These are phyloP conservation scores for Porites australiensis DNA, from an alignment of 64 coral and sea anemone genomes.

Conservation along the genomic window DNA sequence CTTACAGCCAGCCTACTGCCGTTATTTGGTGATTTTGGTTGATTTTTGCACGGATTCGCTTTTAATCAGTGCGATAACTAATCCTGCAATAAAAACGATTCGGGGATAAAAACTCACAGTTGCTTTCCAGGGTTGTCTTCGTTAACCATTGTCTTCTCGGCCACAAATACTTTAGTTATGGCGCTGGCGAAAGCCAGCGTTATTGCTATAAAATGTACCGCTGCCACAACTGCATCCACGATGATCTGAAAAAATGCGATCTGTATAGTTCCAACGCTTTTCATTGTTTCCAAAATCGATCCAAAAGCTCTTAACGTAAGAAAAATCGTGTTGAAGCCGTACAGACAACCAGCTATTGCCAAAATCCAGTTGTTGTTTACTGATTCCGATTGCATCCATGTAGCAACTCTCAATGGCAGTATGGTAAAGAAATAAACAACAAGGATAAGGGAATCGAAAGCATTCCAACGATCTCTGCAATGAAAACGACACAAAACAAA, in stretches of 20 bases:
- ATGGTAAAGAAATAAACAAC: neutral
- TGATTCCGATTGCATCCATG: neutral
- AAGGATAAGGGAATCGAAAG: slow-evolving; percentile 13
- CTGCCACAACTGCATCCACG: neutral
- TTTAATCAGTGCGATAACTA: too few species aligned
- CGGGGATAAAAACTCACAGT: neutral
- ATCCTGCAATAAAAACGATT: too few species aligned
- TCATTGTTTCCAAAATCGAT: neutral
- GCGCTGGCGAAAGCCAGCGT: slow-evolving; percentile 20
- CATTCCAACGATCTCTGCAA: slow-evolving; percentile 58
- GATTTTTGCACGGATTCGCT: too few species aligned
- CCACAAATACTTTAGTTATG: slow-evolving; percentile 34
- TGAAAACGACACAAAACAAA: neutral
- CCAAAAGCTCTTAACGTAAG: slow-evolving; percentile 42
- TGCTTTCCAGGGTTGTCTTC: neutral
- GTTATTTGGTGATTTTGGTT: too few species aligned
- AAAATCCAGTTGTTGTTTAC: slow-evolving; percentile 25
- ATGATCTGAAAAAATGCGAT: slow-evolving; percentile 42
- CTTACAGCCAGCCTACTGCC: too few species aligned
- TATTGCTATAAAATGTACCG: neutral
- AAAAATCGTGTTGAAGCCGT: slow-evolving; percentile 52
- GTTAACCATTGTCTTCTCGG: slow-evolving; percentile 4
- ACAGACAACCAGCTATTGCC: slow-evolving; percentile 17
- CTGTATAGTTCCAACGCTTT: slow-evolving; percentile 8
- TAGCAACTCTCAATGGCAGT: neutral